phyloP scores from a whole-genome alignment of 2,797 vertebrate genomes.

The Artibeus jamaicensis region DNA sequence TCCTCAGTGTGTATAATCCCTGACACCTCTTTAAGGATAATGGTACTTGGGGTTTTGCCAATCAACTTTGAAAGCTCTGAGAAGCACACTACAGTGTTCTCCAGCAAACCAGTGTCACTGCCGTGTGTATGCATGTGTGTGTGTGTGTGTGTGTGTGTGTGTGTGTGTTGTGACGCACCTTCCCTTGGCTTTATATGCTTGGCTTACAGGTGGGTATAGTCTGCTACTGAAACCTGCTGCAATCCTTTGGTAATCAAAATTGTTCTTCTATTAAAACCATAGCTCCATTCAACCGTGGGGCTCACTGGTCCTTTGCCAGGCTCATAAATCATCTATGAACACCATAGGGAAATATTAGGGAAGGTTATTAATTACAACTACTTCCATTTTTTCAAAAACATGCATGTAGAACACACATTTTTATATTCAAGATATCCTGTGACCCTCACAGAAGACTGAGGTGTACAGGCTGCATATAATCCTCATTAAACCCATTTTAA shows the following conservation, averaged over 20 bases:
- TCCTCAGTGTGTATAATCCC: not conserved
- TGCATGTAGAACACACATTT: not conserved
- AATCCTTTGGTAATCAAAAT: not conserved
- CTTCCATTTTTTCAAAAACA: not conserved
- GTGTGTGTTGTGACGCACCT: not conserved
- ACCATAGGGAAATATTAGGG: not conserved
- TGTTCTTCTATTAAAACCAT: not conserved
- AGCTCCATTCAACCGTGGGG: not conserved
- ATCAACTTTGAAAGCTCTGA: not conserved
- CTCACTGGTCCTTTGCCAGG: not conserved
- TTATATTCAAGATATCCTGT: not conserved
- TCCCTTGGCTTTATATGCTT: not conserved
- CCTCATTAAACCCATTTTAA: not conserved
- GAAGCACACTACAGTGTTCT: constrained; percentile 21
- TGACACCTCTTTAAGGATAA: not conserved
- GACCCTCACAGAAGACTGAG: not conserved
- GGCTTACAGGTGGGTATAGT: not conserved
- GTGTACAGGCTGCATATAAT: not conserved
- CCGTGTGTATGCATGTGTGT: not conserved
- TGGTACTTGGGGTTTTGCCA: not conserved
- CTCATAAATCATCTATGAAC: constrained; percentile 37
- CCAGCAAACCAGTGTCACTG: constrained; percentile 61
- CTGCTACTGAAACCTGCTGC: not conserved
- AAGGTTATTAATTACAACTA: not conserved
- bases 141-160: not conserved